A percentile compares a stretch with the other conserved stretches of the same genome.
These are phyloP conservation scores for Ichneumoninae sp. DNA, from an alignment of 2,888 invertebrate species.

Conservation along the genomic window DNA sequence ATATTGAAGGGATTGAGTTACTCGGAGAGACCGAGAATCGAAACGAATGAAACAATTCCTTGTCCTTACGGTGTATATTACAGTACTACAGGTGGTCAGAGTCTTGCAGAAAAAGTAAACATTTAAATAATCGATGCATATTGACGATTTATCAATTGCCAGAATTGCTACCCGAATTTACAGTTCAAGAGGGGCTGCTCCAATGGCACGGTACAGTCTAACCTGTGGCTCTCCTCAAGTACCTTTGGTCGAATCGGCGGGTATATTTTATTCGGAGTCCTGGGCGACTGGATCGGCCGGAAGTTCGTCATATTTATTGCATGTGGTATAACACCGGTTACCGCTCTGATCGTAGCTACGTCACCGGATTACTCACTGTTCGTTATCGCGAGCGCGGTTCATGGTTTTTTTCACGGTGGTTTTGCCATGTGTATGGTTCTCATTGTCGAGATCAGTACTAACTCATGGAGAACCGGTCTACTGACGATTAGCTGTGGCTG, in stretches of 20 bases:
- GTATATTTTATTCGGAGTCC: constrained; percentile 64
- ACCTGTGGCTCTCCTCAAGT: constrained; percentile 65
- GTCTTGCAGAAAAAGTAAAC: constrained; percentile 67
- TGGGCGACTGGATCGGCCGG: constrained; percentile 68
- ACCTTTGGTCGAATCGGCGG: constrained; percentile 67
- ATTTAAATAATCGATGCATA: neutral
- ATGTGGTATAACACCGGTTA: constrained; percentile 68
- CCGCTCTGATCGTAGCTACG: constrained; percentile 61
- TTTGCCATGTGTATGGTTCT: constrained; percentile 66
- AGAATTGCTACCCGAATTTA: neutral
- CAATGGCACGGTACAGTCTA: constrained; percentile 59
- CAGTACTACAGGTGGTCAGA: constrained; percentile 56
- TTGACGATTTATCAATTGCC: neutral
- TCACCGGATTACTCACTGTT: constrained; percentile 59
- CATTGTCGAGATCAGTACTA: constrained; percentile 68
- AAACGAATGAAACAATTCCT: constrained; percentile 51
- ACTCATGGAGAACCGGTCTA: constrained; percentile 65
- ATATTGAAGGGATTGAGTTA: constrained; percentile 49
- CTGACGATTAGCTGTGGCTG: constrained; percentile 64
- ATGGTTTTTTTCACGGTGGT: constrained; percentile 70
- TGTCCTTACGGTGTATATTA: constrained; percentile 68
- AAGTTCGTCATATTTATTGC: constrained; percentile 67
- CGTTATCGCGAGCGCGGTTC: constrained; percentile 57
- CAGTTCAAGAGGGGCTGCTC: constrained; percentile 68
- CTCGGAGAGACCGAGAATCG: constrained; percentile 57